Evolutionary conservation across 2,113 vertebrate genomes (phyloP), one percentile per base, ranked within the genome.

Genomic region (Fulmarus glacialis): DNA sequence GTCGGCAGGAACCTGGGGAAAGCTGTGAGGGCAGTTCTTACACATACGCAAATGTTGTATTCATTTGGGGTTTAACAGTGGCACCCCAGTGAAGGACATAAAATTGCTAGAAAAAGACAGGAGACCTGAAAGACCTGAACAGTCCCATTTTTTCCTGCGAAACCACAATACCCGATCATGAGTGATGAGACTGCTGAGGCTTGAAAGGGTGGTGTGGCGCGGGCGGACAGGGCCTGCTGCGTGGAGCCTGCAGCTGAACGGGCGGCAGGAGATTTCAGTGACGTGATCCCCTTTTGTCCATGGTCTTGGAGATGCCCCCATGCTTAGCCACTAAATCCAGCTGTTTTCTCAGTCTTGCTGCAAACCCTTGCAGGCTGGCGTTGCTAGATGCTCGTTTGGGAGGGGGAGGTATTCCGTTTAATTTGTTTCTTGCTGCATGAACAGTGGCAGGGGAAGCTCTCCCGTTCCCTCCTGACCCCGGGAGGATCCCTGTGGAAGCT

Each of bases 231-330:
- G 24, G 16, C 19, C 14, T 18, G 55, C 64, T 38, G 36, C 6
- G 4, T 13, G 38, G 29, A 15, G 26, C 47, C 64, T 17, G 60
- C 21, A 15, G 83, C 56, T 60, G 68, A 29, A 32, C 26, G 48
- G 59, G 64, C 16, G 4, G 71, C 66, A 8, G 53, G 30, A 56
- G 36, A 26, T 63, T 67, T 19, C 27, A 16, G 53, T 8, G 27
- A 4, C 4, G 8, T 5, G 56, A 38, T 34, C 55, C 66, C 4
- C 0, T 29, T 78, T 64, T 68, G 38, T 20, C 71, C 67, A 0
- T 0, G n/a, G 10, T 22, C 26, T 21, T 26, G 72, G 63, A 63
- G 63, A 36, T 38, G 48, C 32, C 27, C 4, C 77, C 10, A 3
- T 8, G 19, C 77, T 71, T 26, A 15, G 27, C 50, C 50, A 2